phyloP scores from a whole-genome alignment of 2,888 invertebrate genomes.

The Clitarchus hookeri region DNA sequence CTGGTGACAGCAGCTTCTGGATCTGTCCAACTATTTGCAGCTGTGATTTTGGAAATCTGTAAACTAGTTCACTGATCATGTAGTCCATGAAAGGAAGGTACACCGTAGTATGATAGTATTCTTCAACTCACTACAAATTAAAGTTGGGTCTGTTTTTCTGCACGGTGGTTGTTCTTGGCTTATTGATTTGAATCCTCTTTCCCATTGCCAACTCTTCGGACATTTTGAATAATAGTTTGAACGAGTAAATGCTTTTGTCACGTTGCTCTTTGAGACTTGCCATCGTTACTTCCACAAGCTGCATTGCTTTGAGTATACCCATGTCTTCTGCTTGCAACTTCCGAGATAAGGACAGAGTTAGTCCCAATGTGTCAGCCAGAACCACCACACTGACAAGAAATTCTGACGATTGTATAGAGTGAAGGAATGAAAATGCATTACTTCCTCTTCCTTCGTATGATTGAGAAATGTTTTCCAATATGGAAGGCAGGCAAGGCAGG shows the following conservation, averaged over 20 bases:
- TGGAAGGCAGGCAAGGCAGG: not conserved
- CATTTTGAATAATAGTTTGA: not conserved
- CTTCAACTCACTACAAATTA: not conserved
- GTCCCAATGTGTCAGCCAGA: constrained; percentile 12
- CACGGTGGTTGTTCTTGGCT: constrained; percentile 1
- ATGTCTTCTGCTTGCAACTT: not conserved
- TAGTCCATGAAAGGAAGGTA: constrained; percentile 2
- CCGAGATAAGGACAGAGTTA: not conserved
- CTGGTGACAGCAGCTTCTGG: constrained; percentile 18
- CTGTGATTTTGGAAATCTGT: not conserved
- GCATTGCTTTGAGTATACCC: not conserved
- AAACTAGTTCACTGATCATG: not conserved
- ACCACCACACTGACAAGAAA: constrained; percentile 22
- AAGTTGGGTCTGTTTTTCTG: not conserved
- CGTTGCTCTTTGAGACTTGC: not conserved
- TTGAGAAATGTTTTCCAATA: constrained; percentile 4
- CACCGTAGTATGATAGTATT: constrained; percentile 15
- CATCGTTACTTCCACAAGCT: not conserved
- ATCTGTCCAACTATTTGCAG: constrained; percentile 19
- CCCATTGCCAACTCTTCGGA: not conserved
- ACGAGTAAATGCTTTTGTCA: not conserved
- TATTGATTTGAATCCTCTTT: not conserved
- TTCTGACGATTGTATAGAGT: constrained; percentile 12
- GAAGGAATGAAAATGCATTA: constrained; percentile 22
- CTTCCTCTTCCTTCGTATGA: constrained; percentile 15